Percentiles rank a stretch among this genome's conserved stretches.
Evolutionary conservation across 2,797 vertebrate species (phyloP).

Genomic region (Protosalanx chinensis): DNA sequence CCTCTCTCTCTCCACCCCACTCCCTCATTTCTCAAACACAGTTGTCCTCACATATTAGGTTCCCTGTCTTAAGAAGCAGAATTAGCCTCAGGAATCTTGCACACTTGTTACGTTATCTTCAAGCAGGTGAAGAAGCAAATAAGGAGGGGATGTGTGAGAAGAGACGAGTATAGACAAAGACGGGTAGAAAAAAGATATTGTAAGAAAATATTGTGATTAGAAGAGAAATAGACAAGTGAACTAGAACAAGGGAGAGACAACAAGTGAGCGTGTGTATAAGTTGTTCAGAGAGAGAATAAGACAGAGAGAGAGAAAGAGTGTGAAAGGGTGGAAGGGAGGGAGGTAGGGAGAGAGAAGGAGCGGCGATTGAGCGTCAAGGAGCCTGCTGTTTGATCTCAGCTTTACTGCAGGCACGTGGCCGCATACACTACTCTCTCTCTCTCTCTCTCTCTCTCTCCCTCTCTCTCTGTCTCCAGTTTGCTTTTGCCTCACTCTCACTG

Average conservation of each 20-base stretch:
- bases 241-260: neutral
- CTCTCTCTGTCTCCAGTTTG: constrained; percentile 6
- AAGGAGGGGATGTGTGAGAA: neutral
- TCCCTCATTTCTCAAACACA: constrained; percentile 49
- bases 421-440: constrained; percentile 26
- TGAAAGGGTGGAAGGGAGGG: neutral
- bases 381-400: constrained; percentile 51
- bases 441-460: constrained; percentile 14
- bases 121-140: constrained; percentile 18
- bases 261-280: constrained; percentile 38
- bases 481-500: constrained; percentile 23
- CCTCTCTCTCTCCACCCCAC: constrained; percentile 28
- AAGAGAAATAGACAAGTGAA: neutral
- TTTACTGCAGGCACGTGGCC: constrained; percentile 41
- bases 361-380: constrained; percentile 32
- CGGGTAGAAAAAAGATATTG: neutral
- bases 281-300: neutral
- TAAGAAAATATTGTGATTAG: neutral
- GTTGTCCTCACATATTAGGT: constrained; percentile 74
- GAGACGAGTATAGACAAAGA: constrained; percentile 3
- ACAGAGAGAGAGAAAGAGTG: neutral
- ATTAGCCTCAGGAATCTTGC: constrained; percentile 66
- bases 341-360: constrained; percentile 30
- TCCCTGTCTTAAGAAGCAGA: constrained; percentile 62
- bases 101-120: constrained; percentile 60